These are phyloP conservation scores for Eonycteris spelaea DNA, from an alignment of 2,113 vertebrate genomes.

Conservation along the genomic window DNA sequence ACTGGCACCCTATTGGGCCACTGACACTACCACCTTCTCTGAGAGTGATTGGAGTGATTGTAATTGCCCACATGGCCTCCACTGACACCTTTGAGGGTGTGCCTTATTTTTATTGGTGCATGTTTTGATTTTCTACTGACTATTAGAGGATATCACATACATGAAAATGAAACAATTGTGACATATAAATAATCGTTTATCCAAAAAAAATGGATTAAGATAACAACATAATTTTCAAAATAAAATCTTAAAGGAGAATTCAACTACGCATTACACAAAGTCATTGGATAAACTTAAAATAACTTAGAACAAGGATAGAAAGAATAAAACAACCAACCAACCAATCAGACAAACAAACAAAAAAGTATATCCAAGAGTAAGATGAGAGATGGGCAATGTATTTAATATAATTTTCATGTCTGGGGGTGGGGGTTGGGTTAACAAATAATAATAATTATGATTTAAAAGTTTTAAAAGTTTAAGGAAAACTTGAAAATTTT, in stretches of 20 bases:
- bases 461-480: background rate
- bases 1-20: background rate
- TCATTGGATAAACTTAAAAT: background rate
- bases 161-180: background rate
- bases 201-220: background rate
- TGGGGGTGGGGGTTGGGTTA: background rate
- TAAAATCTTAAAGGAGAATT: background rate
- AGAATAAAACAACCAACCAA: background rate
- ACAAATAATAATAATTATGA: background rate
- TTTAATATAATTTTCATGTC: background rate
- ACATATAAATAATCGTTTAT: background rate
- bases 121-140: background rate
- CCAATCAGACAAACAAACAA: background rate
- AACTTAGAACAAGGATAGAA: background rate
- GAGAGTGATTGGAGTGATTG: accelerated
- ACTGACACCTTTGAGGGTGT: background rate
- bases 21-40: background rate
- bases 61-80: background rate
- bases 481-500: background rate
- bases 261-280: background rate
- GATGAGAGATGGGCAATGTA: background rate
- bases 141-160: background rate
- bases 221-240: background rate
- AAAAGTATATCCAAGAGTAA: background rate
- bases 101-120: background rate